Conservation (phyloP, 2,888 invertebrate species). For the Trichogramma dendrolimi region DNA sequence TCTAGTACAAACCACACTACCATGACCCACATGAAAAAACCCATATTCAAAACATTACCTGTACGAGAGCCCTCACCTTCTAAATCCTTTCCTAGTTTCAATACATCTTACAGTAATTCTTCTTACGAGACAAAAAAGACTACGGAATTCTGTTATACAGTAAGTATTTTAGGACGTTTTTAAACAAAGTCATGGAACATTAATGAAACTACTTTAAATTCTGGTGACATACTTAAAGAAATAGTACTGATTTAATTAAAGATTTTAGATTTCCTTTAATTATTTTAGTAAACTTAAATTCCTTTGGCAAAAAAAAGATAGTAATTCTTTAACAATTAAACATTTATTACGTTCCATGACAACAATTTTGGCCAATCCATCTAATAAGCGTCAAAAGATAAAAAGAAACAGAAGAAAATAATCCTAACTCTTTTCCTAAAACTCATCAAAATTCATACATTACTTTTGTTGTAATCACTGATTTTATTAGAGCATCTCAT, state of each 20-base stretch:
- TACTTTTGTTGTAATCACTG: slow-evolving; percentile 12
- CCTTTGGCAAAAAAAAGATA: neutral
- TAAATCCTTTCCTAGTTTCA: neutral
- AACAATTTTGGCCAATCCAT: slow-evolving; percentile 27
- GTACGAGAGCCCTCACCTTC: slow-evolving; percentile 37
- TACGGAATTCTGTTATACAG: slow-evolving; percentile 42
- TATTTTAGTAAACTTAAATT: neutral
- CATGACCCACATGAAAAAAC: slow-evolving; percentile 42
- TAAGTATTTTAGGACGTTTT: slow-evolving; percentile 39
- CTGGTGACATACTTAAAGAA: neutral
- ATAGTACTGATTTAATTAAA: neutral
- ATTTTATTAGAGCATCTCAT: slow-evolving; percentile 9
- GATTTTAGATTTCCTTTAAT: neutral
- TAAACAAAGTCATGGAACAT: neutral
- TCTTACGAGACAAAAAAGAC: slow-evolving; percentile 35
- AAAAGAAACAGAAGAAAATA: slow-evolving; percentile 4
- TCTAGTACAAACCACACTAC: slow-evolving; percentile 38
- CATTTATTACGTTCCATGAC: slow-evolving; percentile 12
- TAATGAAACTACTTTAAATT: neutral
- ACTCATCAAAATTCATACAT: neutral
- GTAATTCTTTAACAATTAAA: too few relatives aligned
- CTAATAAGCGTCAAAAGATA: slow-evolving; percentile 13
- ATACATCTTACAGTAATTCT: slow-evolving; percentile 24
- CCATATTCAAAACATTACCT: slow-evolving; percentile 42
- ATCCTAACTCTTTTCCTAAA: slow-evolving; percentile 21